Percentiles rank a stretch among this genome's conserved stretches.
These are phyloP conservation scores for Gadopsis marmoratus DNA, from an alignment of 2,797 vertebrate genomes.

Conservation along the genomic window DNA sequence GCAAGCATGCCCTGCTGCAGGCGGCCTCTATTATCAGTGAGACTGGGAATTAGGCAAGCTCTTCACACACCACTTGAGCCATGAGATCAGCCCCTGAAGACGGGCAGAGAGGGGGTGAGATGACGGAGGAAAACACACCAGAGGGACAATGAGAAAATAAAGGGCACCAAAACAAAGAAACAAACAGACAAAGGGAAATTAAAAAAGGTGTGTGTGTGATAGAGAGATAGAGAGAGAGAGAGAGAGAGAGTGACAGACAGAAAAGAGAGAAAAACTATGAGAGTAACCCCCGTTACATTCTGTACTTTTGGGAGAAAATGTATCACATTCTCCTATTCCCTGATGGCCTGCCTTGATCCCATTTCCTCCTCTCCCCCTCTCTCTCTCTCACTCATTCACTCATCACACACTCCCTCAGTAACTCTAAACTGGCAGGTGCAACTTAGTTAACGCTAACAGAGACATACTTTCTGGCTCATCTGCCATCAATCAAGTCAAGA, in stretches of 20 bases:
- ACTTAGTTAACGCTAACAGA: conserved; percentile 60
- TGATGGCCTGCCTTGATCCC: conserved; percentile 46
- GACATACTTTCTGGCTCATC: conserved; percentile 39
- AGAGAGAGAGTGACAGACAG: background rate
- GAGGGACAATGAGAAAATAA: conserved; percentile 31
- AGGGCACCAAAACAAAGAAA: conserved; percentile 35
- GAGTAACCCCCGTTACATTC: conserved; percentile 39
- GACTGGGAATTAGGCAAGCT: conserved; percentile 43
- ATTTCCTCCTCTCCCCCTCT: conserved; percentile 29
- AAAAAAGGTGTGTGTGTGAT: conserved; percentile 9
- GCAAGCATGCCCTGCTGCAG: conserved; percentile 43
- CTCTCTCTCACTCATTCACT: conserved; percentile 20
- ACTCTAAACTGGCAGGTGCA: conserved; percentile 74
- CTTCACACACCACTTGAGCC: conserved; percentile 63
- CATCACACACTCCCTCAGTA: conserved; percentile 22
- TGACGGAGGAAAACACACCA: conserved; percentile 22
- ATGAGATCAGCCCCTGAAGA: conserved; percentile 67
- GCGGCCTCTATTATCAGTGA: conserved; percentile 49
- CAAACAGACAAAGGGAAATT: conserved; percentile 20
- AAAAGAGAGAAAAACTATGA: conserved; percentile 24
- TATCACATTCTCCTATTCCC: conserved; percentile 62
- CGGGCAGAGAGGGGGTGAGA: conserved; percentile 32
- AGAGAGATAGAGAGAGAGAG: background rate
- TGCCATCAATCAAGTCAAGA: conserved; percentile 66
- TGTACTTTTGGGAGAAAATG: conserved; percentile 57